Evolutionary conservation across 2,888 invertebrate genomes (phyloP).

Genomic region (Sphaerophoria rueppellii): DNA sequence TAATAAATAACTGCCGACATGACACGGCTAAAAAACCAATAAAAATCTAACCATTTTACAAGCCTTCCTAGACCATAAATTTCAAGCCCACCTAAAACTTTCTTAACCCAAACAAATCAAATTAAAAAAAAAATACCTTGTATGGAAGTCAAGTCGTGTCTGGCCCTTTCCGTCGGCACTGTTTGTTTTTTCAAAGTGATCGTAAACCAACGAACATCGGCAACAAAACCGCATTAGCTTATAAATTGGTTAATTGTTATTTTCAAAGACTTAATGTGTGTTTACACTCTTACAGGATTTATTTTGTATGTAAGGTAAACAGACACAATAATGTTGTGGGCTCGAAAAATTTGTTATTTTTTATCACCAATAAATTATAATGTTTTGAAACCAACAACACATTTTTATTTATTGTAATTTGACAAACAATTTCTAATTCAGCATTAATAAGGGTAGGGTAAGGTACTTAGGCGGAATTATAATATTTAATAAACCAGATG

Average conservation of each 20-base stretch:
- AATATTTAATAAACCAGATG: no score
- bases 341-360: not conserved
- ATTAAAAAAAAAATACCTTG: no score
- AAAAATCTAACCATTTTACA: not conserved
- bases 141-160: not conserved
- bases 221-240: not conserved
- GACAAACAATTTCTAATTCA: constrained; percentile 9
- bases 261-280: constrained; percentile 1
- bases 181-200: not conserved
- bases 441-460: not conserved
- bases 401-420: not conserved
- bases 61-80: not conserved
- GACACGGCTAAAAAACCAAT: not conserved
- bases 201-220: not conserved
- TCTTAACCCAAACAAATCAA: not conserved
- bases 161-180: not conserved
- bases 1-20: not conserved
- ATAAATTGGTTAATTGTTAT: constrained; percentile 13
- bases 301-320: not conserved
- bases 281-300: not conserved
- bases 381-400: not conserved
- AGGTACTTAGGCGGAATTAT: no score
- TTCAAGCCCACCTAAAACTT: not conserved
- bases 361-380: constrained; percentile 19
- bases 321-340: not conserved